Base-by-base conservation (phyloP, 1,140 invertebrate species). In the Ptiloglossa arizonensis region DNA sequence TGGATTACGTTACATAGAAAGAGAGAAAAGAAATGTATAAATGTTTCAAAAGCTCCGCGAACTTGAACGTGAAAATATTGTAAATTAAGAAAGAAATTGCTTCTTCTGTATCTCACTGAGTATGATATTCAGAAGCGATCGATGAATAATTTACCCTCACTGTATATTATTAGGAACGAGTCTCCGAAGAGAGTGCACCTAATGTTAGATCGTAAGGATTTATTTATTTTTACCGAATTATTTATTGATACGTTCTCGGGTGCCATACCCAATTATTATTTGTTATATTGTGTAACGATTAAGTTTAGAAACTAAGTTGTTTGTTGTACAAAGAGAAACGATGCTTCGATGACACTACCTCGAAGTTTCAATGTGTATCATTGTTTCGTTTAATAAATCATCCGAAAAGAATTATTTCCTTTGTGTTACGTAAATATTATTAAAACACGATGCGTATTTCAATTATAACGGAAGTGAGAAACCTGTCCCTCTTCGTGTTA, bases 261-360 rank as follows among this genome's bases (percentile, higher is more conserved):
- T 91, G 90, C 91, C 91, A 92, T 92, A 90, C 87, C 83, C 87
- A 89, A 59, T 66, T 75, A 82, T 68, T 68, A 41, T 79, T 57
- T 83, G 17, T 70, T 70, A 4, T 19, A 35, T 29, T 24, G 56
- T 24, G 63, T 70, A 71, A 76, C 0, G 4, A 35, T 80, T 24
- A 27, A 15, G 17, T 46, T 8, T 59, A 44, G 3, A 8, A 8
- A 9, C 2, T 68, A 79, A 32, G 35, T 41, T 48, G n/a, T 67
- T 57, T 75, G 59, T 24, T 77, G 75, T 77, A 77, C 75, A 71
- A 71, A 77, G 41, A 13, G 48, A 0, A 76, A 29, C 5, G 19
- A 50, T 71, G 27, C 67, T 77, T 71, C 75, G 75, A 71, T 60
- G 1, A 27, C 22, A 13, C 57, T 77, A 70, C 56, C 68, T 62